Conservation (phyloP, 1,140 invertebrate genomes). For the Drosophila nikananu region DNA sequence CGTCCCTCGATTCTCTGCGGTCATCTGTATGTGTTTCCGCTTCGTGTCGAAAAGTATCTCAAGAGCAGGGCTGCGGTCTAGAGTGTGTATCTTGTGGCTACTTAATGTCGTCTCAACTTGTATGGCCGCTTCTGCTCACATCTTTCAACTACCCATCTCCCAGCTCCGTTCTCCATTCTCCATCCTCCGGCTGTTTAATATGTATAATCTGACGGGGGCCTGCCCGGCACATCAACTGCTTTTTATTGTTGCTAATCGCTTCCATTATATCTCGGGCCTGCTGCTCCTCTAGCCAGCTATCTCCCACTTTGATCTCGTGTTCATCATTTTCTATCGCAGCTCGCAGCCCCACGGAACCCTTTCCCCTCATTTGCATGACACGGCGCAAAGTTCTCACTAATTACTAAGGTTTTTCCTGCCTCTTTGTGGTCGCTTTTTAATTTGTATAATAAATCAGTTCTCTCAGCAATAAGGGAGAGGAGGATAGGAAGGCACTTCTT, state of each 20-base stretch:
- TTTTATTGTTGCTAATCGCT: conserved; percentile 82
- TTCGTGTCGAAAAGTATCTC: conserved; percentile 81
- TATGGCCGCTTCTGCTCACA: conserved; percentile 45
- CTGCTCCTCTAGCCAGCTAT: conserved; percentile 47
- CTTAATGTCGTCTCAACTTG: conserved; percentile 67
- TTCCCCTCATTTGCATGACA: conserved; percentile 56
- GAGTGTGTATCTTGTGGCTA: conserved; percentile 63
- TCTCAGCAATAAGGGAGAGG: conserved; percentile 43
- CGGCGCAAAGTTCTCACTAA: conserved; percentile 71
- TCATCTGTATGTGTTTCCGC: conserved; percentile 66
- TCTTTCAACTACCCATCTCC: background rate
- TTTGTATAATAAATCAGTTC: conserved; percentile 83
- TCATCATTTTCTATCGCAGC: conserved; percentile 55
- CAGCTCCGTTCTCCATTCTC: background rate
- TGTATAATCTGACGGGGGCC: conserved; percentile 41
- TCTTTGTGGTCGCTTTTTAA: conserved; percentile 58
- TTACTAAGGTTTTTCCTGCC: conserved; percentile 69
- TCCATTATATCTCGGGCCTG: conserved; percentile 73
- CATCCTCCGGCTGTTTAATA: conserved; percentile 39
- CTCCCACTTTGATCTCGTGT: conserved; percentile 70
- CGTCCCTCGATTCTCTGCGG: conserved; percentile 48
- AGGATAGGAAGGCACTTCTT: conserved; percentile 2
- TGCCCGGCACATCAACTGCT: conserved; percentile 48
- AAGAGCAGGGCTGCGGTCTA: conserved; percentile 73
- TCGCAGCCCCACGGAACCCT: conserved; percentile 10